Percentiles rank a stretch among this genome's conserved stretches.
These are phyloP conservation scores for Gavialis gangeticus DNA, from an alignment of 2,113 vertebrate genomes.

Conservation along the genomic window DNA sequence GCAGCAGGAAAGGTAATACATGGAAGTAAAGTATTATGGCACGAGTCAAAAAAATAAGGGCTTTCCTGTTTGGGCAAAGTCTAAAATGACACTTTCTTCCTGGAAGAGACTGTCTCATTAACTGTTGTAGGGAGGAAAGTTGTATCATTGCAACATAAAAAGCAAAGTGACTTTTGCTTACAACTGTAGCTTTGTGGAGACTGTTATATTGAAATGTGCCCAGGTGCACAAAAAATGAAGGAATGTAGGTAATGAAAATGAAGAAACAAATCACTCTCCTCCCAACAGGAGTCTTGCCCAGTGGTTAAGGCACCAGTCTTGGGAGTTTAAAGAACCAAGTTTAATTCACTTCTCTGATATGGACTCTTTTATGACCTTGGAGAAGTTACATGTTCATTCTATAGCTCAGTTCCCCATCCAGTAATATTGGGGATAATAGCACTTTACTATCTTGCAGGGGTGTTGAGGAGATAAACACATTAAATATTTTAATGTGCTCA, in stretches of 20 bases:
- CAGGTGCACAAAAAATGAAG: not conserved
- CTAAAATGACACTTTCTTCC: not conserved
- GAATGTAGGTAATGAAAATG: not conserved
- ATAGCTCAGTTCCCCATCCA: not conserved
- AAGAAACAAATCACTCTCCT: not conserved
- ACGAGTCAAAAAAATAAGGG: not conserved
- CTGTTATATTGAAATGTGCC: not conserved
- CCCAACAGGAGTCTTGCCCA: not conserved
- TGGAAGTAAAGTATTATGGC: not conserved
- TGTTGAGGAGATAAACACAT: not conserved
- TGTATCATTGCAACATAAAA: conserved; percentile 25
- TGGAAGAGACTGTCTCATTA: conserved; percentile 26
- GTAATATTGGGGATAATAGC: not conserved
- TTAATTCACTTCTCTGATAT: not conserved
- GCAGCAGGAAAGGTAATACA: not conserved
- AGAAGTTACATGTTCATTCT: not conserved
- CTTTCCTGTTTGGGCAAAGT: not conserved
- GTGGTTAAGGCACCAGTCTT: not conserved
- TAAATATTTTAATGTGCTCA: not conserved
- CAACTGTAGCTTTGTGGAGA: conserved; percentile 30
- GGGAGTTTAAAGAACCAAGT: not conserved
- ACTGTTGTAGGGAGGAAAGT: conserved; percentile 13
- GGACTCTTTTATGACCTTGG: rapidly evolving
- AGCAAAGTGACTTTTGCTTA: conserved; percentile 47
- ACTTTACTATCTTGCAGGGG: not conserved